These are phyloP conservation scores for Rhopalosiphum padi DNA, from an alignment of 1,140 invertebrate species.

Conservation along the genomic window DNA sequence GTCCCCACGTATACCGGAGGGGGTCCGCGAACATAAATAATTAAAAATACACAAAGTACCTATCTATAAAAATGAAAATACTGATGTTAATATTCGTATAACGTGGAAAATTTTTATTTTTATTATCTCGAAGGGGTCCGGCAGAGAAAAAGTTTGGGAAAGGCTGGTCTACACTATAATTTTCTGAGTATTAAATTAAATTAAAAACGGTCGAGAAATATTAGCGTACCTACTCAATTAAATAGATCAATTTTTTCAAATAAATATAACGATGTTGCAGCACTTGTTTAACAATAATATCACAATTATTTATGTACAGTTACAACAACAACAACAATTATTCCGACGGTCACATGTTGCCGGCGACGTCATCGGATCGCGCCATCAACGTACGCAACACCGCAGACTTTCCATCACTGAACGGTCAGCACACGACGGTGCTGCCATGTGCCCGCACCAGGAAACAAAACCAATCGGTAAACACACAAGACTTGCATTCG, in stretches of 20 bases:
- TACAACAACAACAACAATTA: not conserved
- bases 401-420: conserved; percentile 30
- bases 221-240: too few relatives aligned
- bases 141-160: too few relatives aligned
- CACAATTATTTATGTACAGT: not conserved
- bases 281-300: not conserved
- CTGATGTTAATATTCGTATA: too few relatives aligned
- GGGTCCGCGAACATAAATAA: too few relatives aligned
- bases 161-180: not conserved
- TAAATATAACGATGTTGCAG: not conserved
- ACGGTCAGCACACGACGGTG: conserved; percentile 10
- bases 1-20: too few relatives aligned
- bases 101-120: too few relatives aligned
- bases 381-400: conserved; percentile 34
- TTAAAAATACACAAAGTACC: too few relatives aligned
- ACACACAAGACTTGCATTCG: conserved; percentile 35
- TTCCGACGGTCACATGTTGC: not conserved
- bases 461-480: conserved; percentile 39
- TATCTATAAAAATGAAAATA: too few relatives aligned
- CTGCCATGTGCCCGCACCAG: conserved; percentile 40
- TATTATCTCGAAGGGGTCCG: too few relatives aligned
- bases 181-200: not conserved
- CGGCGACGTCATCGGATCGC: not conserved
- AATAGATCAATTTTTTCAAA: not conserved
- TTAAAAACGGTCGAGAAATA: not conserved